Evolutionary conservation across 53 echinoderm and acorn worm species (phyloP).

Genomic region (Glandiceps talaboti): DNA sequence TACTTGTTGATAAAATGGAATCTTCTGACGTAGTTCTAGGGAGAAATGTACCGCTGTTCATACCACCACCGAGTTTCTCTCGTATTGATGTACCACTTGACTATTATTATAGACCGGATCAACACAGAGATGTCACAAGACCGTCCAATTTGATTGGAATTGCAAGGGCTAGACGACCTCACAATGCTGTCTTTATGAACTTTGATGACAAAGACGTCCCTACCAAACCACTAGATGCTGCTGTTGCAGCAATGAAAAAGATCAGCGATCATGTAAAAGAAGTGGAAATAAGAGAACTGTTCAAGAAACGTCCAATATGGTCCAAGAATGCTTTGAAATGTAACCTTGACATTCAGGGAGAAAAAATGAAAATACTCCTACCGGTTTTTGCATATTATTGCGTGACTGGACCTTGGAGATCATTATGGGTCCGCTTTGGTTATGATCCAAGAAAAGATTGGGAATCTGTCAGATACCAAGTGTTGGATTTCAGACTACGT

Average conservation of each 20-base stretch:
- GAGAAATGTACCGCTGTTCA: slow-evolving; percentile 22
- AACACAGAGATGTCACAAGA: slow-evolving; percentile 21
- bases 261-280: not conserved
- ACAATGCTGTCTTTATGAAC: slow-evolving; percentile 37
- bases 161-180: slow-evolving; percentile 36
- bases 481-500: slow-evolving; percentile 77
- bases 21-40: slow-evolving; percentile 7
- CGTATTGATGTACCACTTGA: slow-evolving; percentile 29
- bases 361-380: slow-evolving; percentile 42
- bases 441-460: slow-evolving; percentile 60
- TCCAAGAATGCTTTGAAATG: slow-evolving; percentile 54
- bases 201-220: slow-evolving; percentile 33
- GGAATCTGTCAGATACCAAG: slow-evolving; percentile 50
- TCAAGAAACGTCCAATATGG: slow-evolving; percentile 72
- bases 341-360: slow-evolving; percentile 20
- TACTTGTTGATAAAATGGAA: slow-evolving; percentile 28
- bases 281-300: slow-evolving; percentile 10
- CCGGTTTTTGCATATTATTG: slow-evolving; percentile 64
- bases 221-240: slow-evolving; percentile 26
- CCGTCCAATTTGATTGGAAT: slow-evolving; percentile 41
- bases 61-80: slow-evolving; percentile 44
- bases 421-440: slow-evolving; percentile 62
- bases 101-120: slow-evolving; percentile 36
- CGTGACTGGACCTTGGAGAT: slow-evolving; percentile 78
- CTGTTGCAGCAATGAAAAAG: slow-evolving; percentile 12